Conservation (phyloP, 2,888 invertebrate species). For the Alloplasta piceator region DNA sequence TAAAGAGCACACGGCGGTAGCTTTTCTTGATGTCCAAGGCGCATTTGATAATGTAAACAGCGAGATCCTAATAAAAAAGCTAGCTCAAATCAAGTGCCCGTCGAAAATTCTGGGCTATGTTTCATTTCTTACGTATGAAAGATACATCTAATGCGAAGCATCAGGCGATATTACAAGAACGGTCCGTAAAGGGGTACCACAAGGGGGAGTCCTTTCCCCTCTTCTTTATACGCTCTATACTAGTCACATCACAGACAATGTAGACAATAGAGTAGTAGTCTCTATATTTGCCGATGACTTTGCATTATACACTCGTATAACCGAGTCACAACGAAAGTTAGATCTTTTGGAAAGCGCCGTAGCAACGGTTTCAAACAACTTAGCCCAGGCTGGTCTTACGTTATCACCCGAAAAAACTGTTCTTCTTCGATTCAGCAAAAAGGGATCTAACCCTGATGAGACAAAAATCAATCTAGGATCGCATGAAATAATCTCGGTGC, state of each 20-base stretch:
- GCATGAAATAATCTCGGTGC: not conserved
- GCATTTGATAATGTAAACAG: no score
- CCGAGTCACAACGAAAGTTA: no score
- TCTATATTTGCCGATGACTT: slow-evolving; percentile 62
- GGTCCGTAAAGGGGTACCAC: slow-evolving; percentile 56
- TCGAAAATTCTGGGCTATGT: slow-evolving; percentile 43
- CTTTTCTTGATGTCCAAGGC: slow-evolving; percentile 62
- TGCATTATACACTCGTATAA: slow-evolving; percentile 29
- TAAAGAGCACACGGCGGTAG: slow-evolving; percentile 39
- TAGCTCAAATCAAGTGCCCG: slow-evolving; percentile 28
- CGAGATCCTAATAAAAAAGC: slow-evolving; percentile 47
- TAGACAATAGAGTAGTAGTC: slow-evolving; percentile 10
- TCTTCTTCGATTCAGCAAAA: slow-evolving; percentile 27
- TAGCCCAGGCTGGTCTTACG: not conserved
- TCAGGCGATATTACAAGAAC: slow-evolving; percentile 10
- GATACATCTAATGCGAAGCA: slow-evolving; percentile 14
- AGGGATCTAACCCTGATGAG: slow-evolving; percentile 1
- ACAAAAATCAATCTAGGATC: slow-evolving; percentile 7
- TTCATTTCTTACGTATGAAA: slow-evolving; percentile 24
- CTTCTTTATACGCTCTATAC: slow-evolving; percentile 53
- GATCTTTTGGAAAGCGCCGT: no score
- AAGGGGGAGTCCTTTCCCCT: slow-evolving; percentile 62
- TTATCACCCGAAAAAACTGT: slow-evolving; percentile 28
- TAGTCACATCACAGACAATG: slow-evolving; percentile 16
- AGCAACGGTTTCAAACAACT: no score